Conservation (phyloP, 2,113 vertebrate species). For the Pterocles burchelli region DNA sequence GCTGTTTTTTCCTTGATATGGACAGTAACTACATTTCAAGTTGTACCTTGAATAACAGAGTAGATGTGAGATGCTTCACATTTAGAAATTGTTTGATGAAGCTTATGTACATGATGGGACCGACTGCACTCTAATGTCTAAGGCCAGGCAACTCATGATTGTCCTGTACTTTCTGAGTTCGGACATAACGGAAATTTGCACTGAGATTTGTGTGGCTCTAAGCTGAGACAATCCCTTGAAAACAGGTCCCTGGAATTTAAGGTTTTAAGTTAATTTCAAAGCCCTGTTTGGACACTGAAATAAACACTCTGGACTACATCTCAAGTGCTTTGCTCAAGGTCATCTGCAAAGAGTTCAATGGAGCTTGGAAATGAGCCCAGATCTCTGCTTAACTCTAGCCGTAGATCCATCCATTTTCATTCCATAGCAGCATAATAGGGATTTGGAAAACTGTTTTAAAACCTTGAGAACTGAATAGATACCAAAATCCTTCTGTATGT, state of each 20-base stretch:
- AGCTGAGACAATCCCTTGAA: constrained; percentile 27
- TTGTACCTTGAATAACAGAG: not conserved
- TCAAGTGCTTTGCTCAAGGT: constrained; percentile 58
- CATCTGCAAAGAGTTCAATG: constrained; percentile 35
- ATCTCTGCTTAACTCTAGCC: constrained; percentile 46
- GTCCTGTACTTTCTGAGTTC: not conserved
- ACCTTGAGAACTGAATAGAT: constrained; percentile 36
- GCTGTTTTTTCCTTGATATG: not conserved
- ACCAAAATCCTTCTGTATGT: not conserved
- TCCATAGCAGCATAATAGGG: constrained; percentile 15
- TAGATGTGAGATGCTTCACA: not conserved
- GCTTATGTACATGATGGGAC: not conserved
- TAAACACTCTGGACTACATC: constrained; percentile 45
- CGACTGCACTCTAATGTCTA: not conserved
- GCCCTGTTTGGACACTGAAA: constrained; percentile 42
- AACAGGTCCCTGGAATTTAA: constrained; percentile 34
- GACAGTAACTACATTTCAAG: not conserved
- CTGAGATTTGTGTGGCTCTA: constrained; percentile 4
- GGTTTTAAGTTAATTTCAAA: constrained; percentile 44
- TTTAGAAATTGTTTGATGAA: not conserved
- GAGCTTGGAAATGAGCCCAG: constrained; percentile 58
- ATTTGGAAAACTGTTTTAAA: constrained; percentile 50
- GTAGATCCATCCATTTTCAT: constrained; percentile 61
- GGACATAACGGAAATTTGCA: not conserved
- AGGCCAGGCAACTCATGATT: not conserved